Evolutionary conservation across 2,113 vertebrate genomes (phyloP), one percentile per base, ranked within the genome.

Genomic region (Eulacestoma nigropectus): DNA sequence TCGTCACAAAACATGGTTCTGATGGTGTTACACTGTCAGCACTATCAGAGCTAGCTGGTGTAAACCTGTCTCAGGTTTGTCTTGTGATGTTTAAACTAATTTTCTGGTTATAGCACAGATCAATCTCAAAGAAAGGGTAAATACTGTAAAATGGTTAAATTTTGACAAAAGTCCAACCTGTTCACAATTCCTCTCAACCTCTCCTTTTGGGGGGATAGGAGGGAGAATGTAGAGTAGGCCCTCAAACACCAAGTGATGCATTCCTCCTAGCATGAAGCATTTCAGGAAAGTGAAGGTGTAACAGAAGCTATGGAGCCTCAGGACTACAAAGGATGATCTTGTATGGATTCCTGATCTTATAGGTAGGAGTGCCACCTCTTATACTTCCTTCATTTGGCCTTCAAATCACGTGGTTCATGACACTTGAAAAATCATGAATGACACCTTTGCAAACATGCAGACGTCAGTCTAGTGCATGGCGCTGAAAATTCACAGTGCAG

Each of bases 61-160:
- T 37, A 65, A 94, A 53, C 8, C 19, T 49, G 17, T 26, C 22
- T 46, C 46, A 21, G 22, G 4, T 62, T n/a, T 41, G 11, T n/a
- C 56, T 63, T 11, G 15, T 6, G 5, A 52, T 27, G 12, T 23
- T 90, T 26, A 32, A 65, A 55, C 7, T 21, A 4, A 39, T 85
- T 79, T 55, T 72, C 65, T 60, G 25, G 6, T 49, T 64, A 26
- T 17, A 76, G 35, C 44, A 79, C 12, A 37, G 20, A 74, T 53
- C 16, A 46, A 2, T 33, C 29, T 77, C 60, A 82, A 63, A 74
- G 30, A 46, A 62, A 74, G 22, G 4, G 6, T 10, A 44, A n/a
- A 0, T 3, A 49, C 1, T 41, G 22, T 35, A 57, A 74, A 90
- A 37, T 3, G 0, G 16, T 26, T 42, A 19, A 1, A 27, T 92